Evolutionary conservation across 35 echinoderm and acorn worm species (phyloP).

Genomic region (Heliocidaris tuberculata): DNA sequence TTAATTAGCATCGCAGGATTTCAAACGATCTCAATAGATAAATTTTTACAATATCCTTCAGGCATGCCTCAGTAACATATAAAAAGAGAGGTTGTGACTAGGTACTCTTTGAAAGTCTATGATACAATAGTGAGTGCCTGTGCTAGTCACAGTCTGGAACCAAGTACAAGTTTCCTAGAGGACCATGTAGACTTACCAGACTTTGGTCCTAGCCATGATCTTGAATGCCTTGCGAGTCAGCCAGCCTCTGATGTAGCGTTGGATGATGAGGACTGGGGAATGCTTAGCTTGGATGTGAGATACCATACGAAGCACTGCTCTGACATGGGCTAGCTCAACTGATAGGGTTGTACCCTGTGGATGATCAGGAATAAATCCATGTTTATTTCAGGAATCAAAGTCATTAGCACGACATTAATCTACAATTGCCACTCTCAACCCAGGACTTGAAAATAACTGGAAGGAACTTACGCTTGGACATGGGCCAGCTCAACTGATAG

Average conservation of each 20-base stretch:
- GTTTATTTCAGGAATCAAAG: not conserved
- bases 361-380: conserved; percentile 29
- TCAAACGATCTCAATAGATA: too few relatives aligned
- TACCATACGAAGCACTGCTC: conserved; percentile 55
- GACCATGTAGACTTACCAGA: conserved; percentile 67
- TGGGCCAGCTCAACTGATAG: too few relatives aligned
- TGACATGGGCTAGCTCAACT: conserved; percentile 54
- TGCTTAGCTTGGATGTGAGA: conserved; percentile 73
- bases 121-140: too few relatives aligned
- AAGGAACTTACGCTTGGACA: not conserved
- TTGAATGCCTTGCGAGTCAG: conserved; percentile 60
- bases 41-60: too few relatives aligned
- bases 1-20: too few relatives aligned
- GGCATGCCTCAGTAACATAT: too few relatives aligned
- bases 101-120: too few relatives aligned
- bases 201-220: conserved; percentile 50
- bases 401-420: not conserved
- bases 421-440: not conserved
- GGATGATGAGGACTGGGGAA: conserved; percentile 94
- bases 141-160: too few relatives aligned
- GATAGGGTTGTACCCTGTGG: conserved; percentile 58
- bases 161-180: too few relatives aligned
- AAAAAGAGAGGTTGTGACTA: too few relatives aligned
- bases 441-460: not conserved
- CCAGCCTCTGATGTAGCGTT: conserved; percentile 77